Conservation (phyloP, 1,140 invertebrate genomes). For the Zophobas morio region DNA sequence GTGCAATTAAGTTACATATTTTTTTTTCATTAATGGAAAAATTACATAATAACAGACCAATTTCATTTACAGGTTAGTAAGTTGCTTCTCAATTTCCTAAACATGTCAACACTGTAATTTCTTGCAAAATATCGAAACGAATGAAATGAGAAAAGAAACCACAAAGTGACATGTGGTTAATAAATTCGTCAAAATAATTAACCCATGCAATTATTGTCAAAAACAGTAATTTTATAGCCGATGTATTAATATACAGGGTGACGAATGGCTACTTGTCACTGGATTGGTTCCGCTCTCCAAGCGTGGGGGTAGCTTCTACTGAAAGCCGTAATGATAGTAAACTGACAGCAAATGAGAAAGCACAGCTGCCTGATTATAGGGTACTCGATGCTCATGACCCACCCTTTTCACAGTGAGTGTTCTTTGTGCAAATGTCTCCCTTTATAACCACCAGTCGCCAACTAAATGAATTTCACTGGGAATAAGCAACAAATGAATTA, state of each 20-base stretch:
- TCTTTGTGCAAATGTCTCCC: not conserved
- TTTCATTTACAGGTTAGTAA: too few relatives aligned
- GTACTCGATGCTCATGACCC: conserved; percentile 1
- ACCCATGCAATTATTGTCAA: not conserved
- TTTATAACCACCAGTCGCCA: not conserved
- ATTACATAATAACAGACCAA: too few relatives aligned
- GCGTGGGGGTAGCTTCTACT: not conserved
- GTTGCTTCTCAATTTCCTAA: too few relatives aligned
- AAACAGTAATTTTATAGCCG: not conserved
- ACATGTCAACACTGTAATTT: too few relatives aligned
- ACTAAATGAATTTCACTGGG: not conserved
- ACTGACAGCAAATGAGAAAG: conserved; percentile 30
- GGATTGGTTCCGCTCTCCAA: not conserved
- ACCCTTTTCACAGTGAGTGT: conserved; percentile 7
- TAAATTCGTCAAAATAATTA: too few relatives aligned
- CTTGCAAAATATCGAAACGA: too few relatives aligned
- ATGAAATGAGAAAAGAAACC: too few relatives aligned
- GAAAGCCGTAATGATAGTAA: not conserved
- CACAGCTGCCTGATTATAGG: conserved; percentile 17
- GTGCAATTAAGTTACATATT: too few relatives aligned
- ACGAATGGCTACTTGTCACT: not conserved
- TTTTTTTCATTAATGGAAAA: too few relatives aligned
- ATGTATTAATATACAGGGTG: not conserved
- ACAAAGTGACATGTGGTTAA: too few relatives aligned
- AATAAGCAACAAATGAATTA: too few relatives aligned